phyloP scores from a whole-genome alignment of 2,113 vertebrate genomes.

The Agelaius phoeniceus region DNA sequence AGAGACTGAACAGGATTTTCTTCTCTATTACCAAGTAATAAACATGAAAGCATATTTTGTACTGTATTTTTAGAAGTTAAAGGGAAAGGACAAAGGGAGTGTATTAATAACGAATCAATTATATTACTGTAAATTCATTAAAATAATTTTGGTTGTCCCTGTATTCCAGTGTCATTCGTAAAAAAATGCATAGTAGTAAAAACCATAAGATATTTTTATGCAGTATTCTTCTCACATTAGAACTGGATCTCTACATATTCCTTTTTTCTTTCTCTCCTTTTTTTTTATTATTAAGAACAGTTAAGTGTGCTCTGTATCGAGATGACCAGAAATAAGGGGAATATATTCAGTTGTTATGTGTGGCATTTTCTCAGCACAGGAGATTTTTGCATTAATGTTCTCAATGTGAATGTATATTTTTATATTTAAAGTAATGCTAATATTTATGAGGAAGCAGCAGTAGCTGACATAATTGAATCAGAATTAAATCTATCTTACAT shows the following conservation, averaged over 20 bases:
- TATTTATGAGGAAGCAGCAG: not conserved
- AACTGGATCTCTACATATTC: not conserved
- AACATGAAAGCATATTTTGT: conserved; percentile 37
- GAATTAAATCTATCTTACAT: not conserved
- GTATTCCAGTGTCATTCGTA: not conserved
- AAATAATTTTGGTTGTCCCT: conserved; percentile 1
- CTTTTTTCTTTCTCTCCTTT: not conserved
- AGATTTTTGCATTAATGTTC: conserved; percentile 2
- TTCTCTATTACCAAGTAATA: conserved; percentile 67
- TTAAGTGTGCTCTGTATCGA: not conserved
- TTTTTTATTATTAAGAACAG: not conserved
- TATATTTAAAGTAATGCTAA: not conserved
- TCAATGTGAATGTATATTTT: conserved; percentile 1
- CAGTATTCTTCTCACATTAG: not conserved
- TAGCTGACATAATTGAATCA: not conserved
- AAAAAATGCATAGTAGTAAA: not conserved
- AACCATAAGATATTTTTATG: not conserved
- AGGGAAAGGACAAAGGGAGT: not conserved
- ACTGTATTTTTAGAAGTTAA: not conserved
- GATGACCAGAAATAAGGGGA: conserved; percentile 10
- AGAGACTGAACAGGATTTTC: conserved; percentile 48
- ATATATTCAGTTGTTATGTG: not conserved
- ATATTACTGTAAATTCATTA: conserved; percentile 28
- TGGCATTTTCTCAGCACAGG: conserved; percentile 19
- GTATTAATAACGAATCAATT: not conserved